These are phyloP conservation scores for Epinephelus cyanopodus DNA, from an alignment of 2,113 vertebrate genomes.

Conservation along the genomic window DNA sequence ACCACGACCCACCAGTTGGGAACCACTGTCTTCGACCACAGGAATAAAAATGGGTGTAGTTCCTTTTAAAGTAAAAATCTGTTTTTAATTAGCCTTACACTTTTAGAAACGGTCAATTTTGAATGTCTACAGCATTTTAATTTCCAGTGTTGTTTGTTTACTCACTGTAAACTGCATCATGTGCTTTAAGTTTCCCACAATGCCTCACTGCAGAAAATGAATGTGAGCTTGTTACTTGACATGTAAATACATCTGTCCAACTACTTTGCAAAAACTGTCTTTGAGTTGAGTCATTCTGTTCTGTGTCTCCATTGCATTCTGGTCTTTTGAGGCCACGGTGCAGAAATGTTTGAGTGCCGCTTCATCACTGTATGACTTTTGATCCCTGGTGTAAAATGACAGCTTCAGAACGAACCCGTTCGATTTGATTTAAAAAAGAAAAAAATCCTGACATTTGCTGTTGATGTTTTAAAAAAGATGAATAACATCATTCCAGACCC, in stretches of 20 bases:
- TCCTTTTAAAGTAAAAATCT: too few species aligned
- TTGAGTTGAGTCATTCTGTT: not conserved
- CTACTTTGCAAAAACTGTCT: not conserved
- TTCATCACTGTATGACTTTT: conserved; percentile 2
- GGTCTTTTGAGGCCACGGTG: not conserved
- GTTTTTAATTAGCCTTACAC: not conserved
- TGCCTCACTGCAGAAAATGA: not conserved
- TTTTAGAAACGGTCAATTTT: not conserved
- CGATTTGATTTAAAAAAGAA: not conserved
- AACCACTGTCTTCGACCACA: too few species aligned
- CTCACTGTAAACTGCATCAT: not conserved
- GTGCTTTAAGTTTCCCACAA: not conserved
- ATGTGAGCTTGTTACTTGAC: not conserved
- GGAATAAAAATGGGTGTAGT: too few species aligned
- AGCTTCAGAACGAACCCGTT: not conserved
- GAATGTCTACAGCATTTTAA: not conserved
- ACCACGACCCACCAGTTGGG: too few species aligned
- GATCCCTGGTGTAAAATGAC: conserved; percentile 3
- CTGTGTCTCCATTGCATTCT: not conserved
- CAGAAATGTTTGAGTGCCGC: not conserved
- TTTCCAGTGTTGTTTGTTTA: not conserved
- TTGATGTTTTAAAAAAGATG: conserved; percentile 32
- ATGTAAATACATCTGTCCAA: not conserved
- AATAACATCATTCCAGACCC: conserved; percentile 3
- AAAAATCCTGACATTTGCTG: not conserved